Conservation (phyloP, 2,797 vertebrate species). For the Lateolabrax maculatus region DNA sequence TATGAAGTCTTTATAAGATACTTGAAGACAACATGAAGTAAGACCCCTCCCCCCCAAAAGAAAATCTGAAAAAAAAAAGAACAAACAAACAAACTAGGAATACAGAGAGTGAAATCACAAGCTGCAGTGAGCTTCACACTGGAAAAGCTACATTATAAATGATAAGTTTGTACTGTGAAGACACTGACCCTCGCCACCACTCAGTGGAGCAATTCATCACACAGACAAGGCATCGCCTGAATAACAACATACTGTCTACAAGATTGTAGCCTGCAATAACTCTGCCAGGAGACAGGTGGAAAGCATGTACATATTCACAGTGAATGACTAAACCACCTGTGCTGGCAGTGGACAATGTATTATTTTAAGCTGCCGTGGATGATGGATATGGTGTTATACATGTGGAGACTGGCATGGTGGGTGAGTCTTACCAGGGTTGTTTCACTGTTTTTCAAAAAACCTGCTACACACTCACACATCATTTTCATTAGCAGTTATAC, state of each 20-base stretch:
- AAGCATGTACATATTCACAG: conserved; percentile 24
- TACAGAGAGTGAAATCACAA: background rate
- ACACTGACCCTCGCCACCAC: conserved; percentile 4
- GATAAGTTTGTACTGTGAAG: background rate
- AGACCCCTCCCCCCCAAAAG: background rate
- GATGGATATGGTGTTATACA: conserved; percentile 15
- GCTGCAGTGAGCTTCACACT: background rate
- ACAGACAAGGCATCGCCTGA: conserved; percentile 32
- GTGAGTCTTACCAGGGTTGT: background rate
- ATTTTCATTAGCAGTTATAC: background rate
- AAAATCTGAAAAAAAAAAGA: too few relatives aligned
- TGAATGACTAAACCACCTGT: conserved; percentile 47
- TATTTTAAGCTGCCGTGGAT: conserved; percentile 4
- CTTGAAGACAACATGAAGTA: background rate
- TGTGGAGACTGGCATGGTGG: background rate
- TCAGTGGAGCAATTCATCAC: conserved; percentile 53
- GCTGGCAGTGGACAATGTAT: background rate
- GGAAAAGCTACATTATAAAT: conserved; percentile 16
- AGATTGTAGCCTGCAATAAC: conserved; percentile 19
- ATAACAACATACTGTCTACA: conserved; percentile 36
- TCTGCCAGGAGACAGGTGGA: conserved; percentile 47
- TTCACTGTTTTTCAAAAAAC: background rate
- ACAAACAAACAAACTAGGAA: background rate
- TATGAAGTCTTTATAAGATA: background rate
- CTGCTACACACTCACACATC: background rate